Evolutionary conservation across 2,888 invertebrate species (phyloP).

Genomic region (Drosophila colorata): DNA sequence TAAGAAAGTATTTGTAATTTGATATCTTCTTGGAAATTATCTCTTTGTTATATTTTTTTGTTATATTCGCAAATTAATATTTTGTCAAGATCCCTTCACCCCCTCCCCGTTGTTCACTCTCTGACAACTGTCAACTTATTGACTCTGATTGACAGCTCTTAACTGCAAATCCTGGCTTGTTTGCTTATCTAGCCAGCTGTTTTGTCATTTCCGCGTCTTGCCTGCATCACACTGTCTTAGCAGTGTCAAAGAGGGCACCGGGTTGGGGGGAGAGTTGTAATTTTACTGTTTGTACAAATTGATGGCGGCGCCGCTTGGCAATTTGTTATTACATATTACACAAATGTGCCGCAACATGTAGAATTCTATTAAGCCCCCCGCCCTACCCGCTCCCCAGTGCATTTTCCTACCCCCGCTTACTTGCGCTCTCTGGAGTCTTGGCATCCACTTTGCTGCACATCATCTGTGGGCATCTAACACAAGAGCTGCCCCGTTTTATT

Average conservation of each 20-base stretch:
- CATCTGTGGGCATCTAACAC: slow-evolving; percentile 50
- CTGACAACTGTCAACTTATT: slow-evolving; percentile 17
- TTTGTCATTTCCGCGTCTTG: not conserved
- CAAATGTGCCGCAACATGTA: slow-evolving; percentile 45
- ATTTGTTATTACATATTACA: slow-evolving; percentile 52
- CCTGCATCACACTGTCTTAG: not conserved
- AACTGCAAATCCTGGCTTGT: slow-evolving; percentile 21
- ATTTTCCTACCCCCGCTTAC: not conserved
- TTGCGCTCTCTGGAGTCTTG: slow-evolving; percentile 4
- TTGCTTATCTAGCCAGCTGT: slow-evolving; percentile 19
- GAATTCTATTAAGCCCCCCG: slow-evolving; percentile 5
- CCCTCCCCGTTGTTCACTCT: not conserved
- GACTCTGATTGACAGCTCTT: slow-evolving; percentile 37
- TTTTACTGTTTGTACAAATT: slow-evolving; percentile 46
- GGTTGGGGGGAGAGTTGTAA: slow-evolving; percentile 1
- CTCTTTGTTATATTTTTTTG: too few species aligned
- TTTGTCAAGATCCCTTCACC: not conserved
- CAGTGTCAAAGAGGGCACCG: not conserved
- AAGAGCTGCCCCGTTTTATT: slow-evolving; percentile 46
- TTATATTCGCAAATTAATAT: not conserved
- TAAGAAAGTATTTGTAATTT: too few species aligned
- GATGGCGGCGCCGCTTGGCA: slow-evolving; percentile 42
- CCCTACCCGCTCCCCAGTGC: not conserved
- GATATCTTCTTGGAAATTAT: too few species aligned
- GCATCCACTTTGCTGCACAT: slow-evolving; percentile 35